phyloP scores from a whole-genome alignment of 2,797 vertebrate genomes.

The Linurgus olivaceus region DNA sequence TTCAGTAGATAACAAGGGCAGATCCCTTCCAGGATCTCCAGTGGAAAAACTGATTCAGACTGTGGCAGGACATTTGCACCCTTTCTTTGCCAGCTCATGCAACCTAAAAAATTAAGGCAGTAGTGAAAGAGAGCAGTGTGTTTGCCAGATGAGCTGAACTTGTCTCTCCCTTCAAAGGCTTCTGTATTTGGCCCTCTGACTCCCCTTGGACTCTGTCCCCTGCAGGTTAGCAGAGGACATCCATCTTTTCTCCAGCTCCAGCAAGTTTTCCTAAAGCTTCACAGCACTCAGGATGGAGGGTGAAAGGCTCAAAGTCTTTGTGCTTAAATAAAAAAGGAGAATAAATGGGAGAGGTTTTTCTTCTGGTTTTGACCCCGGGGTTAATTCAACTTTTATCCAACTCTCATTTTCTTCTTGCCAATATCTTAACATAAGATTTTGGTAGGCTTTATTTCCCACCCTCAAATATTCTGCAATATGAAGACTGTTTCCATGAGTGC shows the following conservation, averaged over 20 bases:
- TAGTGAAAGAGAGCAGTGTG: not conserved
- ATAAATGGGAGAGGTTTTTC: not conserved
- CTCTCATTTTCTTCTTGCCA: not conserved
- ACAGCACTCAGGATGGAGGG: not conserved
- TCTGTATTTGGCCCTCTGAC: not conserved
- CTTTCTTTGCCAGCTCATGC: not conserved
- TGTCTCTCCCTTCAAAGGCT: not conserved
- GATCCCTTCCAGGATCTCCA: conserved; percentile 2
- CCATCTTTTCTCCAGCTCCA: not conserved
- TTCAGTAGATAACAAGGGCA: conserved; percentile 2
- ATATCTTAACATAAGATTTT: not conserved
- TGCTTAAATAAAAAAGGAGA: not conserved
- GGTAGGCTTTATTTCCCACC: not conserved
- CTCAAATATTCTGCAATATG: not conserved
- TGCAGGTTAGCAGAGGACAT: not conserved
- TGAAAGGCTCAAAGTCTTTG: not conserved
- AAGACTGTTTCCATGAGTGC: not conserved
- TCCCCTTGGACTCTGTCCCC: not conserved
- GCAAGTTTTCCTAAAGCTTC: not conserved
- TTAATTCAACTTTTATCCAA: not conserved
- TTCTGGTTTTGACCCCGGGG: not conserved
- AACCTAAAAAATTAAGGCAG: not conserved
- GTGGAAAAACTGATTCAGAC: conserved; percentile 19
- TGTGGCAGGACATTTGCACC: not conserved
- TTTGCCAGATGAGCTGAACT: not conserved